Percentiles rank a stretch among this genome's conserved stretches.
phyloP scores from a whole-genome alignment of 2,888 invertebrate genomes.

The Drosophila mimica region DNA sequence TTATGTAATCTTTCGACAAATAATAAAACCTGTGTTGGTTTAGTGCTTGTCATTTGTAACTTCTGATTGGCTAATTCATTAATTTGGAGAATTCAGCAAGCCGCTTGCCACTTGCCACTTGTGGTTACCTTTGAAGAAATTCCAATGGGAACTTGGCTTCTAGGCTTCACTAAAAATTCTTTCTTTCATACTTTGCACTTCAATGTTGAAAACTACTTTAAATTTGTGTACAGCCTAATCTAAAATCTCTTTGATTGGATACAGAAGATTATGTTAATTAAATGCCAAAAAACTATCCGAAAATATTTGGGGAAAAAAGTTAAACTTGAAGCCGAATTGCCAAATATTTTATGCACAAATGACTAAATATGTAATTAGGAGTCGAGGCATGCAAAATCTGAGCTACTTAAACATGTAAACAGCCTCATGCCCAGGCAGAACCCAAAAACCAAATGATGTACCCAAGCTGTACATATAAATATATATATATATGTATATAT shows the following conservation, averaged over 20 bases:
- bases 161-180: not conserved
- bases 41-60: not conserved
- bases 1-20: not conserved
- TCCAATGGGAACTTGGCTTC: not conserved
- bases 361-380: conserved; percentile 65
- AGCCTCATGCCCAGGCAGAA: conserved; percentile 23
- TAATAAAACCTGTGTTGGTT: not conserved
- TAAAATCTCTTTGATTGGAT: conserved; percentile 11
- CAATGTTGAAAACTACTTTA: not conserved
- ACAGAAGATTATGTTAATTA: conserved; percentile 61
- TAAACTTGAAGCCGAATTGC: conserved; percentile 28
- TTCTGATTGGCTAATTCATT: not conserved
- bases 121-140: conserved; percentile 15
- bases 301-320: conserved; percentile 15
- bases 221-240: not conserved
- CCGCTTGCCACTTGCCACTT: conserved; percentile 1
- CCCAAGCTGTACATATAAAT: conserved; percentile 12
- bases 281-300: conserved; percentile 45
- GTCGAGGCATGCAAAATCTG: conserved; percentile 32
- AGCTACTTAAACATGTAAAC: conserved; percentile 59
- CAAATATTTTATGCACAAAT: conserved; percentile 66
- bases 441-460: conserved; percentile 39
- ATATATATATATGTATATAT: conserved; percentile 9
- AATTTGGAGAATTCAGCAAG: not conserved
- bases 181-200: not conserved